Evolutionary conservation across 1,140 invertebrate genomes (phyloP), one percentile per base, ranked within the genome.

Genomic region (Cotesia typhae): DNA sequence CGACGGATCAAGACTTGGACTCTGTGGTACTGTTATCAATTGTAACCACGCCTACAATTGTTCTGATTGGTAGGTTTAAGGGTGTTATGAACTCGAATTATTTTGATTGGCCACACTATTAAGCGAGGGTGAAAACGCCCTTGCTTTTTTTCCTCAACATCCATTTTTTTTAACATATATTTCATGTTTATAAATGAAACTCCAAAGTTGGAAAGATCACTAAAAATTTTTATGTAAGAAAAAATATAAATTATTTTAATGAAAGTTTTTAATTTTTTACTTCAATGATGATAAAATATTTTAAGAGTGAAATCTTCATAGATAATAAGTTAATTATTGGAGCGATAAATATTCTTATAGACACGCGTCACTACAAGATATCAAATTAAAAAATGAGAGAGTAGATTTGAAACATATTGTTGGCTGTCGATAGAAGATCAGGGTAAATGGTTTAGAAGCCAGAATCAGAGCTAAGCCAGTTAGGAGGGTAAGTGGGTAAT

Each of bases 321-420:
- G 10, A 47, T 47, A 47, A 2, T 2, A 2, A 47, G 10, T 9
- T 2, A 47, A 47, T 47, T 47, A 47, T 47, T 47, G 6, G 10
- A 47, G 41, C 10, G 41, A 47, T 47, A 10, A 47, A 6, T 47
- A 47, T 28, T 28, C 41, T 7, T 47, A 47, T 6, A 2, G 41
- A 10, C 41, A 47, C 41, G 41, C 41, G 41, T 10, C 41, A 7
- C 6, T 47, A 47, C 41, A 47, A 47, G 41, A 47, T 6, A 47
- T 6, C 5, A 47, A 47, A 71, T 55, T 61, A 60, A 64, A 63
- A 70, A 51, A 63, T 36, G 6, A 9, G 6, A 47, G 6, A 47
- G 41, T 9, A 47, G 41, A 47, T 47, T 47, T 47, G 5, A 47
- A 64, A 57, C 70, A 71, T 71, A 71, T 71, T 71, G 61, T 71